Base-by-base conservation (phyloP, 2,888 invertebrate genomes). In the Tetramorium bicarinatum region DNA sequence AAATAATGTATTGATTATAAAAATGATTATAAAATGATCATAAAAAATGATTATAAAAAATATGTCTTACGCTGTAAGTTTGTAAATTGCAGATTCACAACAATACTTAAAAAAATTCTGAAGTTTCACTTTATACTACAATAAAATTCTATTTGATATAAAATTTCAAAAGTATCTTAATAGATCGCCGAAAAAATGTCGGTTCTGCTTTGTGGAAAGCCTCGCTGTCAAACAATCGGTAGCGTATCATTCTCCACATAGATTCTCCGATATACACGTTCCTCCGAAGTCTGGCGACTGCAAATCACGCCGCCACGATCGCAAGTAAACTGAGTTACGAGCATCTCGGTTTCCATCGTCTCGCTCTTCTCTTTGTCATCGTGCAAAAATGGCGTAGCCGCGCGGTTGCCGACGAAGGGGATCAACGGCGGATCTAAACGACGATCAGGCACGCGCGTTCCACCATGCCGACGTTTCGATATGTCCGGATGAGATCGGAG, bases 371-470 rank as follows among this genome's bases (percentile, higher is more conserved):
- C 86, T 90, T 90, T 90, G 90, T 88, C 84, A 82, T 87, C 85
- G 75, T 74, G 81, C 84, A 85, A 87, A 88, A 90, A 87, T 77
- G 86, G 83, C 11, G 81, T 82, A 44, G 62, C 25, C 67, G 75
- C 29, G 4, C 71, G 76, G 29, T 49, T 69, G 69, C 64, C 83
- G 79, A 76, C 59, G 72, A 72, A 74, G 82, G 64, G 82, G 67
- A 88, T 79, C 77, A 82, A 61, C 44, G 86, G 76, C 84, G 82
- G 82, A 88, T 90, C 88, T 88, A 90, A 90, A 90, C 84, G 89
- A 90, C 90, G 86, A 90, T 87, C 87, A 88, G 90, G 90, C 90
- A 90, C 87, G 90, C 87, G 90, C 90, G 90, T 90, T 90, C 90
- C 90, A 80, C 81, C 77, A 72, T 71, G 83, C 81, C 83, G 84